Conservation (phyloP, 2,113 vertebrate genomes). For the Spea bombifrons region DNA sequence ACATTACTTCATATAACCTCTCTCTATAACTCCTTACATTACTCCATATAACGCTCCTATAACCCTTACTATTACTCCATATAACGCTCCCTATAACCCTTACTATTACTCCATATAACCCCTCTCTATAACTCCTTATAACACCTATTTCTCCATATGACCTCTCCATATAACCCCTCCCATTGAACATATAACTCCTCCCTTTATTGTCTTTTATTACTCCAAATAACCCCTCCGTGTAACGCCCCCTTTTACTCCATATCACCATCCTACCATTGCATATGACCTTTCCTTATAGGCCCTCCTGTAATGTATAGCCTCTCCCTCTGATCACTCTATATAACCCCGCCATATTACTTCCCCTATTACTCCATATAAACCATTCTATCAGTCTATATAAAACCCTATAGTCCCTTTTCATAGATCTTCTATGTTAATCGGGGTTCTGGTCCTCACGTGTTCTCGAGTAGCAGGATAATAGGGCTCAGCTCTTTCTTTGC, state of each 20-base stretch:
- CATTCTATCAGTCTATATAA: not conserved
- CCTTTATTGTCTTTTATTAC: not conserved
- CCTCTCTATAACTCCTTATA: not conserved
- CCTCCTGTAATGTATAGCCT: not conserved
- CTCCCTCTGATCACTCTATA: not conserved
- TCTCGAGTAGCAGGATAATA: conserved; percentile 75
- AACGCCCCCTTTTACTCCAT: not conserved
- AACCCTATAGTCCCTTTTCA: not conserved
- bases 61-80: conserved; percentile 1
- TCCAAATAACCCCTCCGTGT: not conserved
- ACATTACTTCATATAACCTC: too few species aligned
- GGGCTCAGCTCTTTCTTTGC: conserved; percentile 77
- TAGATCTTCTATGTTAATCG: not conserved
- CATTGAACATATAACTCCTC: not conserved
- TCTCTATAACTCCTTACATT: too few species aligned
- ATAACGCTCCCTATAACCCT: too few species aligned
- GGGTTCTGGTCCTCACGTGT: conserved; percentile 56
- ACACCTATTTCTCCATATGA: not conserved
- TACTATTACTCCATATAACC: conserved; percentile 1
- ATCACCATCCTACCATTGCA: not conserved
- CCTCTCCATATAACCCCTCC: not conserved
- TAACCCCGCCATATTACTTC: not conserved
- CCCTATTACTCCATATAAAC: not conserved
- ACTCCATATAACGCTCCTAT: not conserved
- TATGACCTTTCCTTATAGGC: not conserved